Evolutionary conservation across 2,113 vertebrate genomes (phyloP).

Genomic region (Tyto alba): DNA sequence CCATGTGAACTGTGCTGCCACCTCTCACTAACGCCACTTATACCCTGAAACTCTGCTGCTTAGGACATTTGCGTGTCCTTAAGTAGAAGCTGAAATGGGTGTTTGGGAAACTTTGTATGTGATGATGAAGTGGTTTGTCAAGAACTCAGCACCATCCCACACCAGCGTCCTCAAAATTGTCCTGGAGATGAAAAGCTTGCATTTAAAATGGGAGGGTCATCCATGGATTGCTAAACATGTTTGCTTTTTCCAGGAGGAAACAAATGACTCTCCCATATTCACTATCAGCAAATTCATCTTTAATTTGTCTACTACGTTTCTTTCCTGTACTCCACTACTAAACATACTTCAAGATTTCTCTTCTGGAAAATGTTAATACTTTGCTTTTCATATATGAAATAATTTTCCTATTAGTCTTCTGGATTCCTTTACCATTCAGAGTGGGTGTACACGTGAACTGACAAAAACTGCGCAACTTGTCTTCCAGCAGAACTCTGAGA

Average conservation of each 20-base stretch:
- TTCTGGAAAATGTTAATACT: not conserved
- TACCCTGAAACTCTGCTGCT: not conserved
- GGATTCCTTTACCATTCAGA: not conserved
- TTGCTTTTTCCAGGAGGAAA: not conserved
- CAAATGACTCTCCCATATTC: not conserved
- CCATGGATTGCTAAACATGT: not conserved
- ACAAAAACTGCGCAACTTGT: not conserved
- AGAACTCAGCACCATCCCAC: not conserved
- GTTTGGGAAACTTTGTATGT: not conserved
- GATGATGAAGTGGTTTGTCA: conserved; percentile 1
- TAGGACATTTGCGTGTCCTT: not conserved
- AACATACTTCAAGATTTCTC: not conserved
- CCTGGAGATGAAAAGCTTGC: not conserved
- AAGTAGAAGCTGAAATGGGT: not conserved
- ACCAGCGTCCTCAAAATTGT: not conserved
- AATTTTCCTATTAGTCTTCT: not conserved
- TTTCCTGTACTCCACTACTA: not conserved
- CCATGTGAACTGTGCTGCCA: not conserved
- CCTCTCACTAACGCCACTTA: too few relatives aligned
- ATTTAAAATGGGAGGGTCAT: conserved; percentile 16
- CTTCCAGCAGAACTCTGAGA: not conserved
- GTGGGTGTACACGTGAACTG: not conserved
- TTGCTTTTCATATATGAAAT: not conserved
- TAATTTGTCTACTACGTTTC: not conserved
- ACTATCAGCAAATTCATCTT: not conserved